Conservation (phyloP, 2,888 invertebrate genomes). For the Himalopsyche tibetana region DNA sequence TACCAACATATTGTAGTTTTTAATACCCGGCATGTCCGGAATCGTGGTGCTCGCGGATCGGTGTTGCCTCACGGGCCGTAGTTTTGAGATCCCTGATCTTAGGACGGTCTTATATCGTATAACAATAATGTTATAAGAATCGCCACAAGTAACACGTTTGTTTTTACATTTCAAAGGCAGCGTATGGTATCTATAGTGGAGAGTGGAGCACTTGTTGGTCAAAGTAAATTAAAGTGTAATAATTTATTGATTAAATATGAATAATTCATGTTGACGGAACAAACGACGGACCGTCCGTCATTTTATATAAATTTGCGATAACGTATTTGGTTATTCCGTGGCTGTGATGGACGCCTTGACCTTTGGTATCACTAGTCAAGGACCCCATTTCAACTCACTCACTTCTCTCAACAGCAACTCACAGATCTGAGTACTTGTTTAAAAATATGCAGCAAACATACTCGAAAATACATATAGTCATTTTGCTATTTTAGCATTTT, state of each 20-base stretch:
- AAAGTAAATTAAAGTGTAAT: slow-evolving; percentile 27
- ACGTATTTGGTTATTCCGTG: slow-evolving; percentile 31
- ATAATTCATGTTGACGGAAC: slow-evolving; percentile 39
- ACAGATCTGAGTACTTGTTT: background rate
- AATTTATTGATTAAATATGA: slow-evolving; percentile 32
- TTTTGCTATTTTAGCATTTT: too few relatives aligned
- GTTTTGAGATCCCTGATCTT: too few relatives aligned
- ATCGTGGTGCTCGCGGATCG: too few relatives aligned
- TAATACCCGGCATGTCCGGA: too few relatives aligned
- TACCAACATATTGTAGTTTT: too few relatives aligned
- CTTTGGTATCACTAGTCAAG: slow-evolving; percentile 44
- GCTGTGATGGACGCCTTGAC: slow-evolving; percentile 35
- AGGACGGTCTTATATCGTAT: too few relatives aligned
- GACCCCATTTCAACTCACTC: slow-evolving; percentile 10
- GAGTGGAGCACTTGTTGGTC: background rate
- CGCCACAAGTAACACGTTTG: too few relatives aligned
- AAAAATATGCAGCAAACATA: background rate
- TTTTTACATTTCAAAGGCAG: too few relatives aligned
- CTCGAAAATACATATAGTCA: too few relatives aligned
- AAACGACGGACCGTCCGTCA: background rate
- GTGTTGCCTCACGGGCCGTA: too few relatives aligned
- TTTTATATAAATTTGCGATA: slow-evolving; percentile 44
- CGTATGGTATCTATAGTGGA: too few relatives aligned
- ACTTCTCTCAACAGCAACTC: background rate
- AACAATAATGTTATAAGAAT: too few relatives aligned